A percentile compares a stretch with the other conserved stretches of the same genome.
These are phyloP conservation scores for Erythrocebus patas DNA, from an alignment of 2,113 vertebrate species.

Conservation along the genomic window DNA sequence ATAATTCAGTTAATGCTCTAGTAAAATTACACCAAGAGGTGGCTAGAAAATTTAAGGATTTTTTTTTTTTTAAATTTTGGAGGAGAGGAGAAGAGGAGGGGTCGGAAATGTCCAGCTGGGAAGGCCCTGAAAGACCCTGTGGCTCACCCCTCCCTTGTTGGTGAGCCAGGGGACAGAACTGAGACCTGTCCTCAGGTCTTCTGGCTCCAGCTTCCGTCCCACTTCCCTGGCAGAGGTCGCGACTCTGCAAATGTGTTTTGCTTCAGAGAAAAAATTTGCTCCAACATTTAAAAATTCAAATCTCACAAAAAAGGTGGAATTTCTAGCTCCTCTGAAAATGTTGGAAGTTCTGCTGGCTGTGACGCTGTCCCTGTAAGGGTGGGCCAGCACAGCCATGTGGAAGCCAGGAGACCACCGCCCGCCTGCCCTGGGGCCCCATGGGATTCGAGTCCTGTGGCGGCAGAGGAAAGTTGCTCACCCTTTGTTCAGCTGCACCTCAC, in stretches of 20 bases:
- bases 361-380: background rate
- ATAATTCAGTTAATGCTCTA: background rate
- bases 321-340: background rate
- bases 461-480: background rate
- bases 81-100: background rate
- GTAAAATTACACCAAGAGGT: background rate
- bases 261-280: background rate
- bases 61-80: too few species aligned
- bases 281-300: background rate
- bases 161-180: background rate
- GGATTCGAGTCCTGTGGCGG: rapidly evolving
- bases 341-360: background rate
- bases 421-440: background rate
- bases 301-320: background rate
- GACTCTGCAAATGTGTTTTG: rapidly evolving
- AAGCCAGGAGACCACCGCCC: rapidly evolving
- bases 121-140: background rate
- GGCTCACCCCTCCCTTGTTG: rapidly evolving
- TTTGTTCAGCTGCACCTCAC: background rate
- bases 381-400: background rate
- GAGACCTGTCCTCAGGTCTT: background rate
- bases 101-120: too few species aligned
- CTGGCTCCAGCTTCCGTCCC: background rate
- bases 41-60: background rate
- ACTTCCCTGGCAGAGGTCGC: background rate